Evolutionary conservation across 2,888 invertebrate species (phyloP).

Genomic region (Epiperipatus broadwayi): DNA sequence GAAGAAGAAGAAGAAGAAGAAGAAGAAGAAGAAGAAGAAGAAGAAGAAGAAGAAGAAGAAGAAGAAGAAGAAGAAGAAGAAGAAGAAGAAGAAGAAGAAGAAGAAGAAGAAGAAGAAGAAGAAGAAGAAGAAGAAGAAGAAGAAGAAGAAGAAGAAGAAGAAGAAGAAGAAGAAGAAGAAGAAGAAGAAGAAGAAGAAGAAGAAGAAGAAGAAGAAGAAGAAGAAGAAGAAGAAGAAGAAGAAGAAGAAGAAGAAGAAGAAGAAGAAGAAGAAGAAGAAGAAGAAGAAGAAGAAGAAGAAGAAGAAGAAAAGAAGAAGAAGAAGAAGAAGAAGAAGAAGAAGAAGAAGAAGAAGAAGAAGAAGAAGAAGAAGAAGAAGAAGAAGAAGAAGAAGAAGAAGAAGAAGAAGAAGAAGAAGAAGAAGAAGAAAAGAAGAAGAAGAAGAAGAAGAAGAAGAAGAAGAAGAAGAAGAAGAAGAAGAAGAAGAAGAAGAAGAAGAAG

Average conservation of each 20-base stretch:
- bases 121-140: constrained; percentile 9
- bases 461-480: constrained; percentile 9
- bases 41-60: constrained; percentile 9
- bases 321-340: constrained; percentile 9
- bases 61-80: constrained; percentile 9
- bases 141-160: constrained; percentile 9
- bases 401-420: constrained; percentile 9
- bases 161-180: constrained; percentile 9
- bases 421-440: constrained; percentile 9
- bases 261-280: constrained; percentile 9
- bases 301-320: constrained; percentile 9
- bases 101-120: constrained; percentile 9
- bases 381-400: constrained; percentile 9
- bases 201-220: constrained; percentile 9
- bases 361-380: constrained; percentile 9
- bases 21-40: constrained; percentile 9
- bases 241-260: constrained; percentile 9
- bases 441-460: constrained; percentile 9
- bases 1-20: constrained; percentile 9
- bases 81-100: constrained; percentile 9
- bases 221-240: constrained; percentile 9
- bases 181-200: constrained; percentile 6
- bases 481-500: constrained; percentile 9
- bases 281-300: constrained; percentile 9
- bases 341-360: constrained; percentile 9